Evolutionary conservation across 1,140 invertebrate species (phyloP), one percentile per base, ranked within the genome.

Genomic region (Plectrocnemia conspersa): DNA sequence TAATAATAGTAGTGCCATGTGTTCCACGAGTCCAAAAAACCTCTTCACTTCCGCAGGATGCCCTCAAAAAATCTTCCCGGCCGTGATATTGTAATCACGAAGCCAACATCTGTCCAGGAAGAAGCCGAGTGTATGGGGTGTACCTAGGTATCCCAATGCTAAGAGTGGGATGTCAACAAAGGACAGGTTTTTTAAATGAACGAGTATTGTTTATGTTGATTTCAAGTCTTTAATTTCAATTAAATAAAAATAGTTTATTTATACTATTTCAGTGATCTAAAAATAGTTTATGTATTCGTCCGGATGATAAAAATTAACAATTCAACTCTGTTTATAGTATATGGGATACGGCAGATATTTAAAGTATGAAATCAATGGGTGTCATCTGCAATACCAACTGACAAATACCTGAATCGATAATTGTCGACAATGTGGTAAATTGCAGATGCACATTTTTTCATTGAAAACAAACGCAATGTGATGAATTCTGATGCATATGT

Each of bases 31-130:
- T 52, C 53, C 15, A 47, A 54, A 48, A 56, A 60, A 52, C 52
- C 42, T 41, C 50, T 16, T 33, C 54, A 46, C 58, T 60, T 60
- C 58, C 58, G 58, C 58, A 60, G 58, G 58, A 60, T 60, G 58
- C 49, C 46, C 42, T 44, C 42, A 59, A 50, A 54, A 54, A 52
- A 33, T 44, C 42, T 38, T 52, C 46, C 35, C 41, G 47, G 32
- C 48, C 47, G 25, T 52, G 53, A 56, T 53, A 54, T 53, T 52
- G 38, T 52, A 44, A 50, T 50, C 47, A 50, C 32, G 32, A 48
- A 38, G 58, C 18, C 40, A 46, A 52, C 58, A 60, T 60, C 58
- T 60, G 58, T 52, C 47, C 50, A 42, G 38, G 47, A 50, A 42
- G 50, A 25, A 52, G 50, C 46, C 25, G 36, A n/a, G n/a, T n/a